These are phyloP conservation scores for Megalurothrips usitatus DNA, from an alignment of 2,888 invertebrate genomes.

Conservation along the genomic window DNA sequence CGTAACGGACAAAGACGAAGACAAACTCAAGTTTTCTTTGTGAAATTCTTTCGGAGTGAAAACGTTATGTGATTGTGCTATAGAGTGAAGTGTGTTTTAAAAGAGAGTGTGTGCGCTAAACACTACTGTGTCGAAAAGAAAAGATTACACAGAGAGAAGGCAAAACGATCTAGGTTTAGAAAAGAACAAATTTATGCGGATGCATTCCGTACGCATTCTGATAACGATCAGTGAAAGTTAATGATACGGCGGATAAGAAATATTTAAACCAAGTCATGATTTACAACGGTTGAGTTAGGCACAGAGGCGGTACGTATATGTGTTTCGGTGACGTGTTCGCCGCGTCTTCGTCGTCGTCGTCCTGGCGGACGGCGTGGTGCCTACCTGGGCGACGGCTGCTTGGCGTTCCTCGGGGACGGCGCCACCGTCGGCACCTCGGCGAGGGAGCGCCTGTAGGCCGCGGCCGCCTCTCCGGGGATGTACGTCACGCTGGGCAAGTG, in stretches of 20 bases:
- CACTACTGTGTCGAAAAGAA: neutral
- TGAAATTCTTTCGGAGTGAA: too few relatives aligned
- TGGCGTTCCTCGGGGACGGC: constrained; percentile 35
- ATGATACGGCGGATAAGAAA: neutral
- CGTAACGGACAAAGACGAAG: neutral
- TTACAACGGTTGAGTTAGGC: too few relatives aligned
- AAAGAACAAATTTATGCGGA: neutral
- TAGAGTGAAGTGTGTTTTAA: neutral
- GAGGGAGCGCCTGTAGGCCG: constrained; percentile 47
- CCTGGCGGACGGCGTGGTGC: neutral
- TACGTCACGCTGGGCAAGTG: constrained; percentile 53
- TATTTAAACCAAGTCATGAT: neutral
- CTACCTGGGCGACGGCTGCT: constrained; percentile 41
- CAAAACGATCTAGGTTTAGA: neutral
- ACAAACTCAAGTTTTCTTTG: neutral
- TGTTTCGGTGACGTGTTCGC: too few relatives aligned
- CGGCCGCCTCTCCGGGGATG: constrained; percentile 53
- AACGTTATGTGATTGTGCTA: too few relatives aligned
- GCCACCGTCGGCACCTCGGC: constrained; percentile 40
- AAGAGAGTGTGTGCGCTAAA: neutral
- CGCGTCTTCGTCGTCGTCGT: too few relatives aligned
- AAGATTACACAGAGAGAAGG: neutral
- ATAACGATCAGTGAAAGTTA: neutral
- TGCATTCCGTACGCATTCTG: neutral
- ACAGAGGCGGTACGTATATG: too few relatives aligned